phyloP scores from a whole-genome alignment of 2,797 vertebrate genomes.

The Podarcis siculus region DNA sequence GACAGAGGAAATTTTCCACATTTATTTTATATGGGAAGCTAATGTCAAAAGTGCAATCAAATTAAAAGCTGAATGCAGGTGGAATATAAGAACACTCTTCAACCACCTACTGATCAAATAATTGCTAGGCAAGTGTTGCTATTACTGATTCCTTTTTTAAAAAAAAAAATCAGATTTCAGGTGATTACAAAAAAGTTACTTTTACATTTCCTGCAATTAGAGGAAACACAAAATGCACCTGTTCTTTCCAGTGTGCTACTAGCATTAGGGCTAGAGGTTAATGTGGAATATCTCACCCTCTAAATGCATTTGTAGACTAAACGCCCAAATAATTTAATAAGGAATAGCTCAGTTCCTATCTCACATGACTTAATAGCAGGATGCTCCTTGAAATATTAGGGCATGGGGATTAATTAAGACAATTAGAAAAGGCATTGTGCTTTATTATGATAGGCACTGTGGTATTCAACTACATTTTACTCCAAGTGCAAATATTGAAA shows the following conservation, averaged over 20 bases:
- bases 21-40: constrained; percentile 34
- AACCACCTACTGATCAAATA: constrained; percentile 55
- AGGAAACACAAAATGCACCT: constrained; percentile 15
- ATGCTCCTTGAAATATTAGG: constrained; percentile 39
- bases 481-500: too few relatives aligned
- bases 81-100: constrained; percentile 58
- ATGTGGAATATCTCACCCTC: background rate
- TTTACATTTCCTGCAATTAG: constrained; percentile 5
- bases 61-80: constrained; percentile 56
- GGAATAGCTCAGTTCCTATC: background rate
- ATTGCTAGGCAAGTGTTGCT: constrained; percentile 56
- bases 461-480: too few relatives aligned
- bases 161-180: constrained; percentile 38
- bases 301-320: background rate
- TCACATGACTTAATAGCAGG: constrained; percentile 22
- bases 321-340: constrained; percentile 7
- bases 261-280: background rate
- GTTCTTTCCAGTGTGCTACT: constrained; percentile 33
- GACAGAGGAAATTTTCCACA: background rate
- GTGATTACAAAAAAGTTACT: constrained; percentile 36
- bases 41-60: constrained; percentile 60
- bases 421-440: constrained; percentile 29
- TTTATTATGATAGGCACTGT: background rate
- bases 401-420: constrained; percentile 34
- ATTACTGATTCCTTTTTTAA: background rate